phyloP scores from a whole-genome alignment of 1,140 invertebrate species.

The Gonioctena quinquepunctata region DNA sequence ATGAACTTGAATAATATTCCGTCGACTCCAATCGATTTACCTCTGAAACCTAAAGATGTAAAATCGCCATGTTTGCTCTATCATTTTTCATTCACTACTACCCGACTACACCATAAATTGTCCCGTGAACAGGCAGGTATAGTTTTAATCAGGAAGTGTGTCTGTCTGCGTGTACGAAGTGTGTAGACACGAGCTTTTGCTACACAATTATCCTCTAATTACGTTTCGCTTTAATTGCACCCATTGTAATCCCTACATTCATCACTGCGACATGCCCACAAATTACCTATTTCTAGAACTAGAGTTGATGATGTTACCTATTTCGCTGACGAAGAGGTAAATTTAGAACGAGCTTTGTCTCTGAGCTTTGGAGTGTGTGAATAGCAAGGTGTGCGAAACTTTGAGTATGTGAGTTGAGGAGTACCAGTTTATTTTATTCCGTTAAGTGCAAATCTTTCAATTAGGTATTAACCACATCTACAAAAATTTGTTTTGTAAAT shows the following conservation, averaged over 20 bases:
- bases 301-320: neutral
- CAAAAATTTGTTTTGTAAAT: no score
- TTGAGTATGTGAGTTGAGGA: no score
- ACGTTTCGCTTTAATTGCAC: conserved; percentile 29
- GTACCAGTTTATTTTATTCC: no score
- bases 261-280: conserved; percentile 8
- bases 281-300: neutral
- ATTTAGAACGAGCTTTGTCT: conserved; percentile 5
- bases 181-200: conserved; percentile 23
- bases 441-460: no score
- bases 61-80: no score
- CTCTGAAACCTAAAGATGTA: no score
- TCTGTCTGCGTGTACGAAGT: conserved; percentile 1
- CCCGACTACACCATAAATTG: no score
- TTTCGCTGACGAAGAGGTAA: neutral
- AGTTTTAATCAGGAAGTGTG: conserved; percentile 26
- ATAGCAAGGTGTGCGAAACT: neutral
- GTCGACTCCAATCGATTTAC: no score
- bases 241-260: conserved; percentile 28
- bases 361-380: neutral
- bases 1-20: no score
- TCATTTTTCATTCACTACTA: no score
- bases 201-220: conserved; percentile 32
- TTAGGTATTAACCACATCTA: no score
- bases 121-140: neutral